Base-by-base conservation (phyloP, 2,888 invertebrate genomes). In the Eupithecia pulchellata region DNA sequence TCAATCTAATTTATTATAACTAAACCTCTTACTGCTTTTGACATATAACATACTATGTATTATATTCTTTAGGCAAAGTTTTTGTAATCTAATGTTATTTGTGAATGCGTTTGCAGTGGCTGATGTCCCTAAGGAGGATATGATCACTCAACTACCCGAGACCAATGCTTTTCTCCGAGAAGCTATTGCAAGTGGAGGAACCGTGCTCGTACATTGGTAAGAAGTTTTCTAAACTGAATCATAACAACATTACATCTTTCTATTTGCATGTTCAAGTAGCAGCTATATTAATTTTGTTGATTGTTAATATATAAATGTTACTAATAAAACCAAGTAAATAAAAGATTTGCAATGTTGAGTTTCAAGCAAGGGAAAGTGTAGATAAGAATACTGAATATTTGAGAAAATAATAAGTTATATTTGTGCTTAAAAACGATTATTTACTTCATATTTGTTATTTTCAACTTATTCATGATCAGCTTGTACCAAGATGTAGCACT, bases 141-240 rank as follows among this genome's bases (percentile, higher is more conserved):
- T 99, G 52, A 93, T 99, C 57, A 96, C 96, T 76, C 96, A 97
- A 82, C 96, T 98, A 77, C 97, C 97, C 75, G 96, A 97, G 62
- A 96, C 97, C 67, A 96, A 96, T 82, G 92, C 95, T 5, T 99
- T 98, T 82, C 98, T 99, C 72, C 95, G 95, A 75, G 89, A 95
- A 73, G 97, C 97, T 1, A 92, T 96, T 6, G 85, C 87, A 3
- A 75, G 67, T 30, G 95, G 95, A 42, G 97, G 97, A 57, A 96
- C 94, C 70, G 96, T 98, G 8, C 93, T 99, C 17, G 98, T 98
- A 1, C 99, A 99, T 85, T 99, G 99, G 97, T 97, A 65, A 79
- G 79, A 17, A 29, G 14, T 14, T 55, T 55, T 13, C 6, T 6
- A 17, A 17, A 6, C 0, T n/a, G n/a, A n/a, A 29, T 17, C 17